Evolutionary conservation across 2,797 vertebrate species (phyloP).

Genomic region (Anolis apletophallus): DNA sequence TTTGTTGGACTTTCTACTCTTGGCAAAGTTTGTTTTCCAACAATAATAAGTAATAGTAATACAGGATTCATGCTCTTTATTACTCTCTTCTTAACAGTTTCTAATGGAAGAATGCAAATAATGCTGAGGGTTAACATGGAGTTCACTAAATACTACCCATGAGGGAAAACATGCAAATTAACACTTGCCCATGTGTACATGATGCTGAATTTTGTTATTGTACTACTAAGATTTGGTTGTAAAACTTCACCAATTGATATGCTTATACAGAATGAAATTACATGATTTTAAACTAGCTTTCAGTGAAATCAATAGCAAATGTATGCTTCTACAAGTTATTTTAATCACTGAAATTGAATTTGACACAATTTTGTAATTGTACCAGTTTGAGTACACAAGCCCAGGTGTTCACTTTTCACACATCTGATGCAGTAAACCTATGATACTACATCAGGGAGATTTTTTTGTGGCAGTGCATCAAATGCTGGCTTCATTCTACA

Average conservation of each 20-base stretch:
- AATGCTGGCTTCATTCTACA: constrained; percentile 12
- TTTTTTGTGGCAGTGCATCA: background rate
- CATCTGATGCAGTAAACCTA: background rate
- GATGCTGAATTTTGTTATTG: background rate
- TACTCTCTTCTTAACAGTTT: background rate
- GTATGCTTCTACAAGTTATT: background rate
- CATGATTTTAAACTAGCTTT: background rate
- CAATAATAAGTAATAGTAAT: no score
- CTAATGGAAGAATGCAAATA: background rate
- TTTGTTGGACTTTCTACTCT: no score
- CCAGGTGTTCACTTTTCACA: background rate
- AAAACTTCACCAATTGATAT: background rate
- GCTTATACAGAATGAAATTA: background rate
- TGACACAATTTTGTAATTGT: background rate
- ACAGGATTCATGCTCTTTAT: background rate
- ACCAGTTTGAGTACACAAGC: background rate
- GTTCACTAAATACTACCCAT: background rate
- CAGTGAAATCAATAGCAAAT: background rate
- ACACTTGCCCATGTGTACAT: no score
- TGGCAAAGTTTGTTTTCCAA: no score
- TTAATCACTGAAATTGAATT: background rate
- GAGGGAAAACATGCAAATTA: no score
- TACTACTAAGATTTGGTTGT: background rate
- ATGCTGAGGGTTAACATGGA: background rate
- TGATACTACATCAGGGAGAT: background rate